phyloP scores from a whole-genome alignment of 2,888 invertebrate species.

The Drosophila putrida region DNA sequence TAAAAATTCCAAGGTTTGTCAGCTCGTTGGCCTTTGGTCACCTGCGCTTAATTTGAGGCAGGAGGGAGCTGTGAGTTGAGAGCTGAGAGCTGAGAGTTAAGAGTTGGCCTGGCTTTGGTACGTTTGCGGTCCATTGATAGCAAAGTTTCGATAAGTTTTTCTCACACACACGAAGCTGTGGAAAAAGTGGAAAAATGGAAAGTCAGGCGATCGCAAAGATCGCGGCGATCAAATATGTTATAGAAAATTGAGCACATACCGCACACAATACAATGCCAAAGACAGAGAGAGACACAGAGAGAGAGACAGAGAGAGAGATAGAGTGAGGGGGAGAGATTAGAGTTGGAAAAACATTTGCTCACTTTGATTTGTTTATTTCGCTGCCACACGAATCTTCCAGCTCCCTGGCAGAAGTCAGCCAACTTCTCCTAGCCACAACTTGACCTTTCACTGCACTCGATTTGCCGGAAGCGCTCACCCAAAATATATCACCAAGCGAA shows the following conservation, averaged over 20 bases:
- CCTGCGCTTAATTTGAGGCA: constrained; percentile 81
- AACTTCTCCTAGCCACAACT: constrained; percentile 72
- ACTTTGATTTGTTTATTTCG: constrained; percentile 78
- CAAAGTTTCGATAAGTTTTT: constrained; percentile 74
- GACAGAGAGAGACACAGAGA: background rate
- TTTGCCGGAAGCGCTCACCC: constrained; percentile 79
- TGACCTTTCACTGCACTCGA: constrained; percentile 74
- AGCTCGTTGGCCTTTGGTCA: constrained; percentile 84
- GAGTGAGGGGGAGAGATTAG: constrained; percentile 1
- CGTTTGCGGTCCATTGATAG: constrained; percentile 65
- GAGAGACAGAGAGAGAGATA: background rate
- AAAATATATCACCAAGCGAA: constrained; percentile 80
- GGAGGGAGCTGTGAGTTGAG: constrained; percentile 5
- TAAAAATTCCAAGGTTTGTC: constrained; percentile 77
- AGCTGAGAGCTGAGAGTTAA: background rate
- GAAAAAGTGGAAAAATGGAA: constrained; percentile 71
- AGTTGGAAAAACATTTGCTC: constrained; percentile 64
- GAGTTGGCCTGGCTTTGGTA: constrained; percentile 40
- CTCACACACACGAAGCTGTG: constrained; percentile 67
- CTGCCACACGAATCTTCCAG: constrained; percentile 69
- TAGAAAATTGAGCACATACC: constrained; percentile 79
- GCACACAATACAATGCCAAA: constrained; percentile 57
- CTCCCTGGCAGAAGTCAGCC: constrained; percentile 69
- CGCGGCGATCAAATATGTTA: constrained; percentile 76
- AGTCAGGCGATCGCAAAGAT: constrained; percentile 76